Base-by-base conservation (phyloP, 1,140 invertebrate genomes). In the Mycetomoellerius zeteki region DNA sequence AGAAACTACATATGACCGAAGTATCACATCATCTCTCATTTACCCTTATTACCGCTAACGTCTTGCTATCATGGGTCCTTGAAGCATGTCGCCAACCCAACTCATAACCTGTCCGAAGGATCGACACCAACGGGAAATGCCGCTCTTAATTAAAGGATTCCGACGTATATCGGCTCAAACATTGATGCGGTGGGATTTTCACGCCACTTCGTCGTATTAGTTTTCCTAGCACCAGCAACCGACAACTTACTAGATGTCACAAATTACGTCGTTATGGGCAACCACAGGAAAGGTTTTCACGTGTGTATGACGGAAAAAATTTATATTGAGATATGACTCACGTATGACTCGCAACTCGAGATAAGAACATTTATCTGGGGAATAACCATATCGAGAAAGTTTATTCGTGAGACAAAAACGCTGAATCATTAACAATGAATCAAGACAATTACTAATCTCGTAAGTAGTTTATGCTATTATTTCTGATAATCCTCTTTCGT, bases 121-220 rank as follows among this genome's bases (percentile, higher is more conserved):
- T 87, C 75, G 77, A 86, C 73, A 56, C n/a, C 50, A 69, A 47
- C 27, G 52, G 58, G 43, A 67, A 62, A 65, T 33, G 56, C 62
- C 12, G 24, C 62, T 75, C 88, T 93, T 92, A 92, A 93, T 93
- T 93, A 92, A 93, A 37, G 67, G 75, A 77, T 37, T 60, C 52
- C 67, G 30, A 47, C 69, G 30, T 78, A 85, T 76, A 87, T 77
- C 8, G 33, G 69, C 87, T 86, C 33, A 43, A 60, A 50, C 52
- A n/a, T 37, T 27, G 72, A 86, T 54, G 54, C 19, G 21, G 33
- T 47, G 65, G 69, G 54, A 81, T 69, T 89, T 72, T 24, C 43
- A 16, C 21, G 67, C 50, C 43, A 54, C n/a, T 56, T 56, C 10
- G 56, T 56, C 33, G 24, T 73, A 21, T 84, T 52, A 54, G n/a